Base-by-base conservation (phyloP, 2,113 vertebrate species). In the Stercorarius parasiticus region DNA sequence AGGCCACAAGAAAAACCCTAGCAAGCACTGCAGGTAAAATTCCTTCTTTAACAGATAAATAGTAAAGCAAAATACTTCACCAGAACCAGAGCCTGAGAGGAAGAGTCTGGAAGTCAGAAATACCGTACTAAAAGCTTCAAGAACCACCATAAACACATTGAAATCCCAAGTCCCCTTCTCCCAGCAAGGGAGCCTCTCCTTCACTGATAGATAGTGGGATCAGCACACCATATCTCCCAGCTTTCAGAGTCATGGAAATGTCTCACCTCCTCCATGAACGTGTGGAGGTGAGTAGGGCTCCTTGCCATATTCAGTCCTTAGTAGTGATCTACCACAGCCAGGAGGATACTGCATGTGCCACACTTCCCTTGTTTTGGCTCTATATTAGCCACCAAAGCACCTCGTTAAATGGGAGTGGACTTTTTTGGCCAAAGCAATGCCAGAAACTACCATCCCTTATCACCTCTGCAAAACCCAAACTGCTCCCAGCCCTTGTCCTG, bases 321-420 rank as follows among this genome's bases (percentile, higher is more conserved):
- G 1, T 1, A 65, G 27, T 1, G 6, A 38, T 3, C 27, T 11
- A 3, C 59, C 66, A 26, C n/a, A 61, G 43, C 34, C 73, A 49
- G 34, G 29, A 50, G 34, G 25, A 14, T 0, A 40, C 2, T 0
- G 1, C 22, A 3, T 0, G 0, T 5, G 2, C 40, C 36, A 16
- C 69, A 47, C 11, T 10, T 70, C 36, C 11, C 12, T 34, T 40
- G 2, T 14, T 47, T 40, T 21, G 10, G 10, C 27, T 47, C 43
- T 23, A 0, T 11, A 15, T 23, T 17, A 38, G 40, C 38, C 76
- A 45, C n/a, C 32, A 42, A 47, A 50, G 22, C 36, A 45, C 32
- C 32, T 45, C 7, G 1, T n/a, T 32, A n/a, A 45, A 40, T 1
- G 1, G 0, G 1, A 49, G 36, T 4, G 5, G 30, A 12, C 19